These are phyloP conservation scores for Mythimna albipuncta DNA, from an alignment of 2,888 invertebrate genomes.

Conservation along the genomic window DNA sequence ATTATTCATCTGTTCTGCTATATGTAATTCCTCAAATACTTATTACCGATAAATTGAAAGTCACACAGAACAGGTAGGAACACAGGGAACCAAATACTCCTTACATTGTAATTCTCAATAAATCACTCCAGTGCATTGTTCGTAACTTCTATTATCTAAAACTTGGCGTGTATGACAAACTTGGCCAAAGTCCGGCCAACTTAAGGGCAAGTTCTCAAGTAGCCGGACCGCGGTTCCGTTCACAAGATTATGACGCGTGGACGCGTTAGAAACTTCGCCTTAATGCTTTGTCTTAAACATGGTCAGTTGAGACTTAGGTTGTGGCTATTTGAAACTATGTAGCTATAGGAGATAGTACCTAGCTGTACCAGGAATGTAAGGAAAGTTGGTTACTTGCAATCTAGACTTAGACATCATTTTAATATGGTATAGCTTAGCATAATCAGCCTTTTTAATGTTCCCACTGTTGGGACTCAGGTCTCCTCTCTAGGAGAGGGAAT, in stretches of 20 bases:
- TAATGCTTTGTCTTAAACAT: slow-evolving; percentile 62
- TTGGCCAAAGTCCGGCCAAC: slow-evolving; percentile 60
- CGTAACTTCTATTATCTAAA: slow-evolving; percentile 53
- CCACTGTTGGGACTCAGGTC: no score
- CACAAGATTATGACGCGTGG: slow-evolving; percentile 73
- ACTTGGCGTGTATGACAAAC: slow-evolving; percentile 61
- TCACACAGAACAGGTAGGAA: no score
- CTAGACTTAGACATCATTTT: background rate
- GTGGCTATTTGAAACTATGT: slow-evolving; percentile 42
- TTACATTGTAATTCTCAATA: slow-evolving; percentile 49
- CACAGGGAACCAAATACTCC: background rate
- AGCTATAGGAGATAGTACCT: background rate
- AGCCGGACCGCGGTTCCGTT: slow-evolving; percentile 67
- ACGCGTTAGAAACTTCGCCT: slow-evolving; percentile 70
- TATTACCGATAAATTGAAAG: background rate
- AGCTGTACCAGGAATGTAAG: background rate
- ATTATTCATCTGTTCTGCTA: no score
- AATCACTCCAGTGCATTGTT: slow-evolving; percentile 56
- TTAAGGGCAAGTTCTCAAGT: slow-evolving; percentile 70
- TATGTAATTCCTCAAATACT: background rate
- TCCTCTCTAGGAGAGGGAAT: no score
- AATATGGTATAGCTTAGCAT: no score
- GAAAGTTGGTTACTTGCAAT: background rate
- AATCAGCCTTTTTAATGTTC: no score
- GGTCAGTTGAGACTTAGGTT: slow-evolving; percentile 50